These are phyloP conservation scores for Myotis myotis DNA, from an alignment of 2,797 vertebrate genomes.

Conservation along the genomic window DNA sequence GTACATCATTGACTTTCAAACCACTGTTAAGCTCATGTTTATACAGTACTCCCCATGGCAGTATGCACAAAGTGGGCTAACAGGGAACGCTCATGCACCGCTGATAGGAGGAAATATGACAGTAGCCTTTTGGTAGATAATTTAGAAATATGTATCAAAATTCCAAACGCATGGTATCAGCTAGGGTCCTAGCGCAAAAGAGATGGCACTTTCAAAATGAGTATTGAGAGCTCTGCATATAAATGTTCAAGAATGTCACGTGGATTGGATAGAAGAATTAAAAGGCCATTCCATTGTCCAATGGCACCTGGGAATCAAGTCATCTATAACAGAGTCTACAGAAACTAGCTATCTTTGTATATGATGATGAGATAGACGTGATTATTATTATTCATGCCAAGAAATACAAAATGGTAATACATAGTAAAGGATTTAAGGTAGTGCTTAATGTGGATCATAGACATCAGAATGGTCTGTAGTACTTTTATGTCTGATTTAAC, in stretches of 20 bases:
- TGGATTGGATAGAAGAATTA: background rate
- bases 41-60: background rate
- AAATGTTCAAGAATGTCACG: background rate
- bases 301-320: background rate
- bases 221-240: background rate
- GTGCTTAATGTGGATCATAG: background rate
- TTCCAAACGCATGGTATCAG: background rate
- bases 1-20: slow-evolving; percentile 1
- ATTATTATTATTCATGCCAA: background rate
- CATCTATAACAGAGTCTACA: background rate
- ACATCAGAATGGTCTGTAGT: background rate
- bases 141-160: slow-evolving; percentile 28
- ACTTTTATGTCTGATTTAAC: background rate
- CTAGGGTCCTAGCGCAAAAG: background rate
- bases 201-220: background rate
- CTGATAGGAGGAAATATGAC: background rate
- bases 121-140: background rate
- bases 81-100: background rate
- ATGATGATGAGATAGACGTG: background rate
- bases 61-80: slow-evolving; percentile 4
- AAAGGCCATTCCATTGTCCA: background rate
- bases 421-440: background rate
- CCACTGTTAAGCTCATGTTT: background rate
- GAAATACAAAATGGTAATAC: background rate
- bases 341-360: background rate